A percentile compares a stretch with the other conserved stretches of the same genome.
Conservation (phyloP, 2,888 invertebrate species). For the Cataglyphis livida region DNA sequence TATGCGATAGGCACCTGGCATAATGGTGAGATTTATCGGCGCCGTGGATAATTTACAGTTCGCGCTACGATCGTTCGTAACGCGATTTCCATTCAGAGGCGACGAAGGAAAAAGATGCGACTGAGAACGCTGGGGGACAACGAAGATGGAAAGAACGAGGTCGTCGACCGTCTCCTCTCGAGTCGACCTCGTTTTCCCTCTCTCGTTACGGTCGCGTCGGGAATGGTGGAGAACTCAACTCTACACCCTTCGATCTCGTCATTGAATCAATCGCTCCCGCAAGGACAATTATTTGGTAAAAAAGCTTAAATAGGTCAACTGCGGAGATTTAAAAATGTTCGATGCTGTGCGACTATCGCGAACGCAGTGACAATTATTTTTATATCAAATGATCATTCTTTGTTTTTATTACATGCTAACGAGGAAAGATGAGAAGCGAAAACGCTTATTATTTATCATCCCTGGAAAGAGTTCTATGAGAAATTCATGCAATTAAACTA, state of each 20-base stretch:
- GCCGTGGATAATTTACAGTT: conserved; percentile 43
- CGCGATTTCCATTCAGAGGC: conserved; percentile 45
- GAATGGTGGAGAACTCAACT: conserved; percentile 19
- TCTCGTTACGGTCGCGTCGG: conserved; percentile 34
- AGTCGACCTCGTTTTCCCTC: conserved; percentile 27
- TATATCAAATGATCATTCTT: conserved; percentile 1
- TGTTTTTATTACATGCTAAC: conserved; percentile 1
- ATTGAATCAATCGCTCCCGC: conserved; percentile 43
- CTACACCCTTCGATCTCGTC: conserved; percentile 28
- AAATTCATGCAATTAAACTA: conserved; percentile 25
- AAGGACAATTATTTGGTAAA: conserved; percentile 33
- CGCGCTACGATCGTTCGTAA: conserved; percentile 21
- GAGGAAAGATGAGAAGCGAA: neutral
- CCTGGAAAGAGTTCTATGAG: conserved; percentile 10
- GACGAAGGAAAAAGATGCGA: conserved; percentile 35
- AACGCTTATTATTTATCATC: conserved; percentile 13
- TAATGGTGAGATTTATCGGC: conserved; percentile 27
- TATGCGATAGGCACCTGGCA: neutral
- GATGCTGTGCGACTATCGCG: neutral
- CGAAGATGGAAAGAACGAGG: conserved; percentile 18
- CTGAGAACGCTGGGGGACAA: conserved; percentile 12
- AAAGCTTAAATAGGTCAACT: conserved; percentile 15
- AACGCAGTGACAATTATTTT: conserved; percentile 17
- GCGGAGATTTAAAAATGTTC: conserved; percentile 20
- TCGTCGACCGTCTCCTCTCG: conserved; percentile 42